Percentiles rank a stretch among this genome's conserved stretches.
phyloP scores from a whole-genome alignment of 1,140 invertebrate species.

The Drosophila rhopaloa region DNA sequence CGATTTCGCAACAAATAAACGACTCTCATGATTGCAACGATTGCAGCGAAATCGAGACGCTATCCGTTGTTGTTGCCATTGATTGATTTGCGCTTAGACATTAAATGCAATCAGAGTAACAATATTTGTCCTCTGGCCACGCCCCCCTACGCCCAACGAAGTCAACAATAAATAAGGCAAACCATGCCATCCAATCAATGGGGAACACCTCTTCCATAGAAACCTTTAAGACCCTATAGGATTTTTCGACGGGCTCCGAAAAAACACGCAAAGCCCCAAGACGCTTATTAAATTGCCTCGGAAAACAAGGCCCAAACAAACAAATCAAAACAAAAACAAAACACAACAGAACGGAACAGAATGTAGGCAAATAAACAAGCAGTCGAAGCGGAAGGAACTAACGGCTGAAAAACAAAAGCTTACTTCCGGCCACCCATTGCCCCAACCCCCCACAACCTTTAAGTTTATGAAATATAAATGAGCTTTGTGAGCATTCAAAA shows the following conservation, averaged over 20 bases:
- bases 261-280: constrained; percentile 32
- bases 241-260: constrained; percentile 29
- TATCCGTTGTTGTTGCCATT: constrained; percentile 27
- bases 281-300: constrained; percentile 21
- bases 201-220: constrained; percentile 24
- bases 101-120: constrained; percentile 56
- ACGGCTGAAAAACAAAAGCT: constrained; percentile 81
- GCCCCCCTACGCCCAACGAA: constrained; percentile 4
- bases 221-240: constrained; percentile 30
- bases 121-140: constrained; percentile 48
- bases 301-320: constrained; percentile 24
- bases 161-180: constrained; percentile 30
- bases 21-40: constrained; percentile 52
- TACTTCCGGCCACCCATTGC: constrained; percentile 57
- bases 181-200: constrained; percentile 9
- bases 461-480: constrained; percentile 76
- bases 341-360: constrained; percentile 15
- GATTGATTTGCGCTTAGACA: constrained; percentile 51
- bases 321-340: constrained; percentile 61
- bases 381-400: constrained; percentile 71
- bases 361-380: constrained; percentile 38
- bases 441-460: background rate
- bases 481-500: constrained; percentile 55
- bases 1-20: constrained; percentile 62
- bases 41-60: constrained; percentile 41